Percentiles rank a stretch among this genome's conserved stretches.
These are phyloP conservation scores for Sebastes trivittatus DNA, from an alignment of 2,797 vertebrate species.

Conservation along the genomic window DNA sequence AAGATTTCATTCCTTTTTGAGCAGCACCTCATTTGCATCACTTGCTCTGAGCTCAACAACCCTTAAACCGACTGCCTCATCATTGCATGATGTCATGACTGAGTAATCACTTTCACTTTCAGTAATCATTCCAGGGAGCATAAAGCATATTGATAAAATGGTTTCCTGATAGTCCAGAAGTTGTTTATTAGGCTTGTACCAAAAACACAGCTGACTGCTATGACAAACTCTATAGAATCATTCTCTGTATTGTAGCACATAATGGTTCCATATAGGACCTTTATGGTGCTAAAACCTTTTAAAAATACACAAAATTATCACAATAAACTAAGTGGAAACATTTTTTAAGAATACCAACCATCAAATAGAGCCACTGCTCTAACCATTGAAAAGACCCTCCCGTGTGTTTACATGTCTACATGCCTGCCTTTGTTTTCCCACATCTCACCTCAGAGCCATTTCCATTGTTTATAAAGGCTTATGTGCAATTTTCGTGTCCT, in stretches of 20 bases:
- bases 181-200: neutral
- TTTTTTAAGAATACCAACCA: neutral
- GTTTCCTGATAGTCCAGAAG: neutral
- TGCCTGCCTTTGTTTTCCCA: conserved; percentile 41
- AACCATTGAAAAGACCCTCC: neutral
- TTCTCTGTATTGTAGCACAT: neutral
- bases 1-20: neutral
- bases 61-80: conserved; percentile 29
- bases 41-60: neutral
- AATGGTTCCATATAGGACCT: neutral
- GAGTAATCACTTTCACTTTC: conserved; percentile 30
- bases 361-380: neutral
- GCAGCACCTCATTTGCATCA: neutral
- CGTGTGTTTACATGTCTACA: conserved; percentile 42
- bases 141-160: neutral
- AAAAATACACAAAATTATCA: neutral
- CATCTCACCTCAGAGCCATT: neutral
- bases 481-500: neutral
- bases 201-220: neutral
- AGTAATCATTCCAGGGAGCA: neutral
- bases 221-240: neutral
- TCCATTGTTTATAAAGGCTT: neutral
- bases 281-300: neutral
- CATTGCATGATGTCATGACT: conserved; percentile 43
- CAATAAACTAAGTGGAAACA: neutral